phyloP scores from a whole-genome alignment of 2,797 vertebrate species.

The Gymnodraco acuticeps region DNA sequence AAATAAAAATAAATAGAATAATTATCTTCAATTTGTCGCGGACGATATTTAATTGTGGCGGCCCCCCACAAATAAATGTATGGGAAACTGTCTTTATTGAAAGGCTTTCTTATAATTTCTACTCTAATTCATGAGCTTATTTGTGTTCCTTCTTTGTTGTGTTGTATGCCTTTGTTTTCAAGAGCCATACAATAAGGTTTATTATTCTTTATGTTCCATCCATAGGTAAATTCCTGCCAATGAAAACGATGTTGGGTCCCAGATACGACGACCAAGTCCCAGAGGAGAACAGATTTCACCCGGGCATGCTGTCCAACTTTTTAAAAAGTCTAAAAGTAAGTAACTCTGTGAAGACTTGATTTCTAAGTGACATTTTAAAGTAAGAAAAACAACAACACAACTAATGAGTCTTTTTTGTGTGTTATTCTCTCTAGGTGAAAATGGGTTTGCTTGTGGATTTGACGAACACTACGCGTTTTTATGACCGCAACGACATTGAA shows the following conservation, averaged over 20 bases:
- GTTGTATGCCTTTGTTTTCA: not conserved
- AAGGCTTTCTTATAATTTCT: not conserved
- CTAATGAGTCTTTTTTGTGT: not conserved
- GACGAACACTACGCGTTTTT: constrained; percentile 97
- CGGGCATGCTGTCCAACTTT: constrained; percentile 96
- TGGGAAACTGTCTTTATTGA: not conserved
- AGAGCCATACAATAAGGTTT: too few relatives aligned
- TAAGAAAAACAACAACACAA: not conserved
- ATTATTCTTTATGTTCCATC: constrained; percentile 12
- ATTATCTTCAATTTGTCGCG: too few relatives aligned
- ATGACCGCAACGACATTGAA: constrained; percentile 95
- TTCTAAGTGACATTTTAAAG: not conserved
- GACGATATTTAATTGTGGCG: too few relatives aligned
- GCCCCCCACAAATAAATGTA: too few relatives aligned
- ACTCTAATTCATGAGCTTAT: not conserved
- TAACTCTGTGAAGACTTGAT: not conserved
- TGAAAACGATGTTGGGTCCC: constrained; percentile 98
- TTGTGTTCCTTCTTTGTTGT: not conserved
- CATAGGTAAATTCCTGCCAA: constrained; percentile 95
- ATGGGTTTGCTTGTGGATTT: constrained; percentile 97
- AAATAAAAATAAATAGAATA: too few relatives aligned
- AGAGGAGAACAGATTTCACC: constrained; percentile 96
- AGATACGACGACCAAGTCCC: constrained; percentile 96
- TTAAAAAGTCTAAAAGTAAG: constrained; percentile 97
- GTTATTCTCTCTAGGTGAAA: constrained; percentile 88